Percentiles rank a stretch among this genome's conserved stretches.
phyloP scores from a whole-genome alignment of 2,797 vertebrate genomes.

The Monodelphis domestica region DNA sequence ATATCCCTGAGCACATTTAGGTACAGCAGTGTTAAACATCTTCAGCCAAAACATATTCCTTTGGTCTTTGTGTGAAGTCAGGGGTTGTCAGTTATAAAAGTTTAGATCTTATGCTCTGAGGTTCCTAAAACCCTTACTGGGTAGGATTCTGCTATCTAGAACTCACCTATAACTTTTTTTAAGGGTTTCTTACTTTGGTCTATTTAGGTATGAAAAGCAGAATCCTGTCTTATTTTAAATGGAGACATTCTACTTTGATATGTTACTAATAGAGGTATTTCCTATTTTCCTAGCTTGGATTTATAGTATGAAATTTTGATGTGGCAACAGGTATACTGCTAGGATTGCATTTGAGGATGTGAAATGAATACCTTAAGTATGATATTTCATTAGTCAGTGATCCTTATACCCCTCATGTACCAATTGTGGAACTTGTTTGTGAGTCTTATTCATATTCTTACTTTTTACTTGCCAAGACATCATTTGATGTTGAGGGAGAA shows the following conservation, averaged over 20 bases:
- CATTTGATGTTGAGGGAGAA: not conserved
- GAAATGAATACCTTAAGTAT: not conserved
- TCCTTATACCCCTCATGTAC: not conserved
- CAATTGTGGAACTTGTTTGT: slow-evolving; percentile 3
- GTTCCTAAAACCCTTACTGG: not conserved
- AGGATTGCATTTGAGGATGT: not conserved
- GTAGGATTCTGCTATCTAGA: not conserved
- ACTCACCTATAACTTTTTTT: not conserved
- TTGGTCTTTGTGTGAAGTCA: not conserved
- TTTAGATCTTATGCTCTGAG: not conserved
- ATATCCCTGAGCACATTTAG: not conserved
- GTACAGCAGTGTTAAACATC: not conserved
- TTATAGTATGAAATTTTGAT: slow-evolving; percentile 23
- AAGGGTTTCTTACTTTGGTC: not conserved
- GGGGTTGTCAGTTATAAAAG: too few species aligned
- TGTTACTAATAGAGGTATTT: slow-evolving; percentile 14
- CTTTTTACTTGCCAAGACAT: not conserved
- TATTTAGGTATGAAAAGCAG: not conserved
- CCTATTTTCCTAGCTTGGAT: not conserved
- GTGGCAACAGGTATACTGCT: not conserved
- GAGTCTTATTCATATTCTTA: not conserved
- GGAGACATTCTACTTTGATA: not conserved
- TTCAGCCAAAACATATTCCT: not conserved
- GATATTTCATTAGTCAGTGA: not conserved
- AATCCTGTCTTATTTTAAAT: not conserved